A percentile compares a stretch with the other conserved stretches of the same genome.
These are phyloP conservation scores for Hyphantria cunea DNA, from an alignment of 1,140 invertebrate species.

Conservation along the genomic window DNA sequence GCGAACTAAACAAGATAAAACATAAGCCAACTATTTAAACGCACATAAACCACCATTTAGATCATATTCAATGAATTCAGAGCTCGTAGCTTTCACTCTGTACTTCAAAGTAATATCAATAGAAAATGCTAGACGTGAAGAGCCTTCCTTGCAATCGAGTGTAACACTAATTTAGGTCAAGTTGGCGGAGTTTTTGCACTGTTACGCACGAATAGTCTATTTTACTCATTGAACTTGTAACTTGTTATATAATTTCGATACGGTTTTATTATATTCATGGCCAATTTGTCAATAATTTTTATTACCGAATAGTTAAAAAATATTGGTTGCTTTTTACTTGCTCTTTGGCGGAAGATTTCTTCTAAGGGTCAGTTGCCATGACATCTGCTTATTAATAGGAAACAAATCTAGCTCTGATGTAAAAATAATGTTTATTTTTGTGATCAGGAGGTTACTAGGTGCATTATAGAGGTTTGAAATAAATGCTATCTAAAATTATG, in stretches of 20 bases:
- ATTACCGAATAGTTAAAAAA: constrained; percentile 7
- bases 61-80: no score
- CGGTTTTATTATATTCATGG: constrained; percentile 26
- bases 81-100: not conserved
- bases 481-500: no score
- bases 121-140: constrained; percentile 20
- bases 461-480: no score
- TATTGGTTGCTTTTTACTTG: not conserved
- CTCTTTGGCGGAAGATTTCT: constrained; percentile 14
- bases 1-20: not conserved
- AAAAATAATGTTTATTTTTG: no score
- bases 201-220: constrained; percentile 58
- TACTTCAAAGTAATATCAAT: no score
- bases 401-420: no score
- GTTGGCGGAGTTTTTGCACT: constrained; percentile 72
- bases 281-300: constrained; percentile 25
- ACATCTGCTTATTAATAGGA: not conserved
- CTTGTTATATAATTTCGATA: constrained; percentile 51
- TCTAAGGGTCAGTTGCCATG: constrained; percentile 8
- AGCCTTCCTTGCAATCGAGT: constrained; percentile 57
- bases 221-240: constrained; percentile 73
- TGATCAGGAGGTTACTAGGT: no score
- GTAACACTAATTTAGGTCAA: constrained; percentile 66
- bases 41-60: no score
- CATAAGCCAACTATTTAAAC: no score